These are phyloP conservation scores for Enteromius paludinosus DNA, from an alignment of 2,797 vertebrate species.

Conservation along the genomic window DNA sequence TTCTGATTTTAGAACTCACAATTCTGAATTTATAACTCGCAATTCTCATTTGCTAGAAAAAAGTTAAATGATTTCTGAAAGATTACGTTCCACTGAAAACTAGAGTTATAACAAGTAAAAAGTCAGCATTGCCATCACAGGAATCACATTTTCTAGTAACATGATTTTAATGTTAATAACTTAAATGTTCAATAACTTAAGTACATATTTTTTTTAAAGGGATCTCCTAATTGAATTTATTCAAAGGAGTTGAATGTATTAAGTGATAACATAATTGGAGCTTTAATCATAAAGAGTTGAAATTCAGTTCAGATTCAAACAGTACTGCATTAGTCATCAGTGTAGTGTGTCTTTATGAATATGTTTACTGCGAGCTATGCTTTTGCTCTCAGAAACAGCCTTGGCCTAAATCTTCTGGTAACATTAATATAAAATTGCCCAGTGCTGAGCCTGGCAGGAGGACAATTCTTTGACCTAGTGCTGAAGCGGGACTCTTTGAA, in stretches of 20 bases:
- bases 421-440: constrained; percentile 3
- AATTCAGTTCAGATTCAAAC: not conserved
- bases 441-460: not conserved
- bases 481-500: constrained; percentile 1
- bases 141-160: not conserved
- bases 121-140: not conserved
- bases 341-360: not conserved
- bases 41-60: no score
- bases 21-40: no score
- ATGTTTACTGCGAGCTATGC: not conserved
- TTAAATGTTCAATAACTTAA: not conserved
- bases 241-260: not conserved
- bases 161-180: not conserved
- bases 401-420: not conserved
- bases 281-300: not conserved
- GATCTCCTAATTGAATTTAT: no score
- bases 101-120: not conserved
- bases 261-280: not conserved
- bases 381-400: constrained; percentile 2
- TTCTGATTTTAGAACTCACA: no score
- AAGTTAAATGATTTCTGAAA: not conserved
- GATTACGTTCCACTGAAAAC: not conserved
- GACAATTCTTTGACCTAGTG: not conserved
- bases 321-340: not conserved
- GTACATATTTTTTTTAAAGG: not conserved